Evolutionary conservation across 2,113 vertebrate genomes (phyloP).

Genomic region (Ictalurus furcatus): DNA sequence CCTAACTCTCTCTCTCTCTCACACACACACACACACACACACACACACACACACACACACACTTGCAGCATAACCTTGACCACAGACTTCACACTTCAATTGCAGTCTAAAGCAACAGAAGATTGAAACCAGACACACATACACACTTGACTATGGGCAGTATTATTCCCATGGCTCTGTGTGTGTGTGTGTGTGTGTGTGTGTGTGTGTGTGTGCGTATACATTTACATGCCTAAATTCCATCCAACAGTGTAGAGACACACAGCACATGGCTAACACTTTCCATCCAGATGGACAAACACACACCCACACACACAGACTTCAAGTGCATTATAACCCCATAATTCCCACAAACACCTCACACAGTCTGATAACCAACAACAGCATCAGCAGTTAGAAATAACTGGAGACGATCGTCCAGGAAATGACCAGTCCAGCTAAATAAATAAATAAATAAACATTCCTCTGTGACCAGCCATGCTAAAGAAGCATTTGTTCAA

Average conservation of each 20-base stretch:
- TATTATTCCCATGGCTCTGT: background rate
- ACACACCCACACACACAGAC: background rate
- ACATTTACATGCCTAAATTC: background rate
- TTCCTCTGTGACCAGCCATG: background rate
- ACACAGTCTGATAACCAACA: background rate
- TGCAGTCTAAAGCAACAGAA: background rate
- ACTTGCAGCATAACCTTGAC: constrained; percentile 45
- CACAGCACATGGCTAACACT: constrained; percentile 11
- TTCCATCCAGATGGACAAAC: background rate
- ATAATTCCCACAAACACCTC: background rate
- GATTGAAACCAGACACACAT: constrained; percentile 11
- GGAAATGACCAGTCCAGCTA: constrained; percentile 26
- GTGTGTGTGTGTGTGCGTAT: background rate
- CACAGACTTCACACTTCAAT: constrained; percentile 61
- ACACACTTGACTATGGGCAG: background rate
- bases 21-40: constrained; percentile 25
- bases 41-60: constrained; percentile 33
- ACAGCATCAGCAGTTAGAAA: background rate
- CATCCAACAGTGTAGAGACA: background rate
- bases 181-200: background rate
- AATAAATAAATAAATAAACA: background rate
- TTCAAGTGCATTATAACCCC: background rate
- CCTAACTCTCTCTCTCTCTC: constrained; percentile 1
- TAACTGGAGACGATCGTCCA: background rate
- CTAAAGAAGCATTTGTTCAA: background rate